Percentiles rank a stretch among this genome's conserved stretches.
Evolutionary conservation across 2,113 vertebrate species (phyloP).

Genomic region (Struthio camelus): DNA sequence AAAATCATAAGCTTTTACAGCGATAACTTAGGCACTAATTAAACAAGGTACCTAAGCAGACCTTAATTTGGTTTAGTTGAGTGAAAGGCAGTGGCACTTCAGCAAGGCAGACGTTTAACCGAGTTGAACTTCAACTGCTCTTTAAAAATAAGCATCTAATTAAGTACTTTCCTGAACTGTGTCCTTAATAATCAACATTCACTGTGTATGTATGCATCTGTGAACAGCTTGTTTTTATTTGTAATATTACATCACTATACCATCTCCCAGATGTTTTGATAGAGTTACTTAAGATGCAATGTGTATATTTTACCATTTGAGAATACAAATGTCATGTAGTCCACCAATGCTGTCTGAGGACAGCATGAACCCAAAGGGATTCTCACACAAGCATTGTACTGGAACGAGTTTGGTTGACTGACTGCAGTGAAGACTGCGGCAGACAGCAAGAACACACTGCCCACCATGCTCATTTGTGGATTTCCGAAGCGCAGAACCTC

Average conservation of each 20-base stretch:
- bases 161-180: background rate
- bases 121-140: background rate
- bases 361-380: background rate
- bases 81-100: background rate
- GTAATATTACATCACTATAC: background rate
- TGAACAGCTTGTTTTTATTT: background rate
- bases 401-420: background rate
- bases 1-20: conserved; percentile 22
- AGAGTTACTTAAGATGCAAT: background rate
- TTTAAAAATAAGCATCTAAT: background rate
- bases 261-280: background rate
- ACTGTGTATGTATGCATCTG: fast-evolving
- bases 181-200: background rate
- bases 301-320: background rate
- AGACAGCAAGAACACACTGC: background rate
- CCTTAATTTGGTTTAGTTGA: conserved; percentile 25
- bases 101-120: conserved; percentile 32
- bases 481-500: conserved; percentile 51
- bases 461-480: background rate
- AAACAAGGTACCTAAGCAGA: conserved; percentile 3
- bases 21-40: conserved; percentile 17
- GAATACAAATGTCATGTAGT: fast-evolving
- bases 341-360: fast-evolving
- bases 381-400: fast-evolving
- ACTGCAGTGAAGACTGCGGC: fast-evolving